These are phyloP conservation scores for Mythimna ferrago DNA, from an alignment of 2,888 invertebrate genomes.

Conservation along the genomic window DNA sequence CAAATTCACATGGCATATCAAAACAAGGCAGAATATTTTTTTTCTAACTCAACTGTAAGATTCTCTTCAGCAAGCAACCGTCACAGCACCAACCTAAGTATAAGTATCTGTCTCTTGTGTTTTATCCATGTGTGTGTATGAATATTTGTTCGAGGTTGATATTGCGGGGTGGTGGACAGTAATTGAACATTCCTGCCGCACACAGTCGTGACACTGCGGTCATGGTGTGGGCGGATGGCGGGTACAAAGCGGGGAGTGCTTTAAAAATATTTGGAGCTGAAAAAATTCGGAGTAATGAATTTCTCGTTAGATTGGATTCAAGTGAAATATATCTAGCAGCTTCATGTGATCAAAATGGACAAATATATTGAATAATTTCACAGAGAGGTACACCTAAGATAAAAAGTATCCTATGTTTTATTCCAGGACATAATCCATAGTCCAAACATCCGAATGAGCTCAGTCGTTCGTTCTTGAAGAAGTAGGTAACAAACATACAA, in stretches of 20 bases:
- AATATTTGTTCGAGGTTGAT: slow-evolving; percentile 16
- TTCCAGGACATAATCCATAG: too few relatives aligned
- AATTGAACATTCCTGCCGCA: slow-evolving; percentile 24
- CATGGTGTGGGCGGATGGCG: neutral
- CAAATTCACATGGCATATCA: too few relatives aligned
- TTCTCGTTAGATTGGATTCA: too few relatives aligned
- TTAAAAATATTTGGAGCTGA: neutral
- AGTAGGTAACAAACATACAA: too few relatives aligned
- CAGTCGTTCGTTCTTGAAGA: too few relatives aligned
- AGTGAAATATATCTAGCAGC: too few relatives aligned
- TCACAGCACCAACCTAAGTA: neutral
- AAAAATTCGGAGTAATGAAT: neutral
- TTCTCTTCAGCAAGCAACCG: neutral
- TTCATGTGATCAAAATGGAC: neutral
- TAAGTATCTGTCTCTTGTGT: neutral
- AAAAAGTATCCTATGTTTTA: too few relatives aligned
- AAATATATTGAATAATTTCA: neutral
- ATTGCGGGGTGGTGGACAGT: slow-evolving; percentile 9
- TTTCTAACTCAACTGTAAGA: too few relatives aligned
- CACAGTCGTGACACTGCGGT: neutral
- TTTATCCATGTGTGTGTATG: slow-evolving; percentile 8
- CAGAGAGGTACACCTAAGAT: too few relatives aligned
- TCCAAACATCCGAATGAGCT: too few relatives aligned
- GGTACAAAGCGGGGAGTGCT: neutral
- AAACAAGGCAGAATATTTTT: too few relatives aligned